Evolutionary conservation across 30 jellyfish, hydroid and myxozoan genomes (phyloP), one percentile per base, ranked within the genome.

Genomic region (Turritopsis rubra): DNA sequence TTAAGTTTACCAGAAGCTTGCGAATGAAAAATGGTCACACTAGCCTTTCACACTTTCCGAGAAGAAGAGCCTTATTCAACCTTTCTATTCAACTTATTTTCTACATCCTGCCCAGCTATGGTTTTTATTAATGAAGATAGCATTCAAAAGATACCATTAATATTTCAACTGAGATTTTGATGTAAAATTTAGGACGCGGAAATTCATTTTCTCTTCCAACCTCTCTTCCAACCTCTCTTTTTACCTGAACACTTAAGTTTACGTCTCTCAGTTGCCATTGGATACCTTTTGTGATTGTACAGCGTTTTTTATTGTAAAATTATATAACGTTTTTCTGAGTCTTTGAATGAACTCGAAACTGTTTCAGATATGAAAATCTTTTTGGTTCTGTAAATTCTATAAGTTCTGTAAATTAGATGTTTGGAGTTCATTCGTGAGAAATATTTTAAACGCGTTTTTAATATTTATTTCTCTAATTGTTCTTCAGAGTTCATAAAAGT

Each of bases 261-360:
- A n/a, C 77, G 0, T 22, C 30, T n/a, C 9, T 68, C 30, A 19
- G 19, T 17, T 68, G 28, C 9, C 77, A 8, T 68, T 23, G 30
- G 30, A 9, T n/a, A 16, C 16, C 9, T 68, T 60, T 18, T 18
- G 19, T 27, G 30, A 68, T 19, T 68, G 77, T 68, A 68, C 77
- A 68, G 77, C 77, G 30, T 68, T 68, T 68, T n/a, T 68, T 68
- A 68, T 68, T 68, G 77, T 68, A 68, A 68, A 68, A 68, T 68
- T 68, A 68, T 68, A 68, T n/a, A n/a, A 23, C 31, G 77, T n/a
- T 68, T 68, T 68, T 68, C 77, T 68, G 77, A 41, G 60, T 41
- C 60, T 41, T 41, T 41, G 60, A 41, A 41, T 41, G 60, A 41
- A 41, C 60, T 41, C 60, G 9, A 41, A 41, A 41, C 60, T 3